Evolutionary conservation across 2,888 invertebrate genomes (phyloP), one percentile per base, ranked within the genome.

Genomic region (Trichogramma dendrolimi): DNA sequence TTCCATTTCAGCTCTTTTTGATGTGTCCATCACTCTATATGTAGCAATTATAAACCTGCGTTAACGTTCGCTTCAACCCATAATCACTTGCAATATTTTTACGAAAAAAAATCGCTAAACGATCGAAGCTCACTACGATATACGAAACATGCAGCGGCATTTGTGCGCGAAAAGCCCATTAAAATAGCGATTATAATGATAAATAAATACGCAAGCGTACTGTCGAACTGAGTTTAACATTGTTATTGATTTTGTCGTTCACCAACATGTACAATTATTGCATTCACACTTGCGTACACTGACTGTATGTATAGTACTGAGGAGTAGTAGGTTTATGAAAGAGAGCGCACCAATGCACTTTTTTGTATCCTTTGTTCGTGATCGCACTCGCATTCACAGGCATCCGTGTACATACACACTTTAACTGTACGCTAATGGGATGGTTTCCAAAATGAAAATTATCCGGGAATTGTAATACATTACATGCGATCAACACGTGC

Each of bases 1-100:
- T 8, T 71, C 70, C 64, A 71, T 64, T 64, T 61, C 70, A 48
- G 67, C 66, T 63, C 66, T 69, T 64, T 70, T 70, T 47, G 66
- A 62, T 40, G 67, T 63, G 51, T 66, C 68, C 67, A 70, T 70
- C 10, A 10, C 38, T 52, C 14, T 11, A 48, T n/a, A 46, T 2
- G 8, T 46, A 8, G n/a, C 46, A 46, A 10, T 46, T 46, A 46
- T 46, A 46, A 46, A n/a, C 3, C 8, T 46, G n/a, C 10, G 8
- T 46, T 46, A 46, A 46, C 46, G 8, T 46, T 46, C n/a, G 46
- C n/a, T 46, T 46, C 10, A n/a, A n/a, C n/a, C 10, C n/a, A 46
- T 46, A 46, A 46, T 46, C n/a, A 2, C 3, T 46, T 46, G 46
- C 8, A 10, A 46, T n/a, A 46, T 46, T 46, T 46, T 46, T 46